Evolutionary conservation across 2,797 vertebrate species (phyloP).

Genomic region (Microctenopoma lineatum): DNA sequence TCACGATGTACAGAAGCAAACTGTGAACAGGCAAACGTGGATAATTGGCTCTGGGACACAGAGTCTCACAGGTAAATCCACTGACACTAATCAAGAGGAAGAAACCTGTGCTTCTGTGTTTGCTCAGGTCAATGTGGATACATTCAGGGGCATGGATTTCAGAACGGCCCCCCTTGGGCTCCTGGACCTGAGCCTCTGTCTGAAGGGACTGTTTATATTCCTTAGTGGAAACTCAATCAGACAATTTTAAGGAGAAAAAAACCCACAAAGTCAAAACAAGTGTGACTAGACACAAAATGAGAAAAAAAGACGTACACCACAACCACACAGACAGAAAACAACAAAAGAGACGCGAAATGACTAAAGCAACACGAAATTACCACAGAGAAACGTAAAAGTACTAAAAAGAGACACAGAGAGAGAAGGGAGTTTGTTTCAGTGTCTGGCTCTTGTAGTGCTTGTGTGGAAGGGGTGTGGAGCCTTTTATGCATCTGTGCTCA

Average conservation of each 20-base stretch:
- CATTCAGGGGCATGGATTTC: conserved; percentile 1
- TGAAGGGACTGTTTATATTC: not conserved
- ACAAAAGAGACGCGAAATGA: not conserved
- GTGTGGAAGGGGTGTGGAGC: not conserved
- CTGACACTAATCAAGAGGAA: conserved; percentile 64
- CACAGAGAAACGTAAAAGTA: not conserved
- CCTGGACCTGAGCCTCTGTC: not conserved
- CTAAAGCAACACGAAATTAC: not conserved
- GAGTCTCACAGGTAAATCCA: conserved; percentile 71
- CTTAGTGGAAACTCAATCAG: not conserved
- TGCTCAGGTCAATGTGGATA: conserved; percentile 1
- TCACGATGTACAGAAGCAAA: conserved; percentile 33
- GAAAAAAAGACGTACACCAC: not conserved
- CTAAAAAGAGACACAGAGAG: not conserved
- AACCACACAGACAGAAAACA: not conserved
- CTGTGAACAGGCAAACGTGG: conserved; percentile 61
- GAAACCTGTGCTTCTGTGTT: conserved; percentile 48
- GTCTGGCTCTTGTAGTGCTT: not conserved
- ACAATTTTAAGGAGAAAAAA: not conserved
- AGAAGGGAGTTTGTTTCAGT: not conserved
- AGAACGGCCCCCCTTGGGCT: not conserved
- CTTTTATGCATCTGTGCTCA: not conserved
- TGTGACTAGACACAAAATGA: not conserved
- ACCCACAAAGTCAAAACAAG: not conserved
- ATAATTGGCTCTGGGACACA: conserved; percentile 72